These are phyloP conservation scores for Amphiprion percula DNA, from an alignment of 2,113 vertebrate species.

Conservation along the genomic window DNA sequence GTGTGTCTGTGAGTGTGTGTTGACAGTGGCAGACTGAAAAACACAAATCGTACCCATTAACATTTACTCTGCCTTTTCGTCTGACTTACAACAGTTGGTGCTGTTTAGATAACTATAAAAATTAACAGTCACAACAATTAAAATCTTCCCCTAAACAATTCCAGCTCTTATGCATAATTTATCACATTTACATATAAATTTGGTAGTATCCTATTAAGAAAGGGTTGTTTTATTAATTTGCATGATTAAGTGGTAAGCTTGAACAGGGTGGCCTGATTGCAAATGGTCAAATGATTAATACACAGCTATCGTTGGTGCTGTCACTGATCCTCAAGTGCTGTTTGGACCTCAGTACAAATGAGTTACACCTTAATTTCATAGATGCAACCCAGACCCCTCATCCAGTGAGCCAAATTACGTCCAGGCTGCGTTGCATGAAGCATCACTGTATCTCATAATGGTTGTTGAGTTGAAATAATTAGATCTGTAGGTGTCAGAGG, in stretches of 20 bases:
- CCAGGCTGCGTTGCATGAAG: neutral
- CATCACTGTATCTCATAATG: slow-evolving; percentile 20
- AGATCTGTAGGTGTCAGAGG: slow-evolving; percentile 33
- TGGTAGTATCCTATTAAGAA: slow-evolving; percentile 57
- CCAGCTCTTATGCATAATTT: slow-evolving; percentile 60
- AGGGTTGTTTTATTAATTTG: slow-evolving; percentile 70
- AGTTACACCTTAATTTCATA: slow-evolving; percentile 52
- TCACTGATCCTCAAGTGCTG: slow-evolving; percentile 40
- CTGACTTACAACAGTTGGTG: slow-evolving; percentile 29
- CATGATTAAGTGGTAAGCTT: slow-evolving; percentile 66
- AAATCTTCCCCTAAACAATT: slow-evolving; percentile 56
- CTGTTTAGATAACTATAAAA: slow-evolving; percentile 56
- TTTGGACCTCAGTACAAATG: slow-evolving; percentile 23
- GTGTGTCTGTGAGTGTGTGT: slow-evolving; percentile 12
- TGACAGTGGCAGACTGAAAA: slow-evolving; percentile 2
- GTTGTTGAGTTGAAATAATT: slow-evolving; percentile 3
- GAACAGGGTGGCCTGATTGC: slow-evolving; percentile 47
- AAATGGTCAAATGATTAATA: slow-evolving; percentile 68
- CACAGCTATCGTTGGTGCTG: slow-evolving; percentile 34
- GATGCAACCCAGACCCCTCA: slow-evolving; percentile 27
- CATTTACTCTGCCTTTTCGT: slow-evolving; percentile 23
- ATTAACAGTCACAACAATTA: slow-evolving; percentile 64
- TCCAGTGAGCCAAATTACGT: slow-evolving; percentile 15
- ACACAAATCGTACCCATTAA: slow-evolving; percentile 23
- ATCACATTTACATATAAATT: slow-evolving; percentile 61